Evolutionary conservation across 1,140 invertebrate species (phyloP), one percentile per base, ranked within the genome.

Genomic region (Ceratina japonica): DNA sequence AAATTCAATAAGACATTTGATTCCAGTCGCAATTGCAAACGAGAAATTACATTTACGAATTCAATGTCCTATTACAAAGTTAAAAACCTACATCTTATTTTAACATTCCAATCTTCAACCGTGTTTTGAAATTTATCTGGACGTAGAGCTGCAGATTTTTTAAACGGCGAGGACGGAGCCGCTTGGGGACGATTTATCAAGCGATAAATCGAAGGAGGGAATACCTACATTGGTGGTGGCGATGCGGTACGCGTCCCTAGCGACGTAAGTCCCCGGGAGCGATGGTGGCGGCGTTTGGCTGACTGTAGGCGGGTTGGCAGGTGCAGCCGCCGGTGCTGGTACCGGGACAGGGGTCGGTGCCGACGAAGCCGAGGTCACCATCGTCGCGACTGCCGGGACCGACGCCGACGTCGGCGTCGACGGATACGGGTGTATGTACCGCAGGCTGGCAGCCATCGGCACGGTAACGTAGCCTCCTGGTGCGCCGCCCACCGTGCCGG

Each of bases 391-490:
- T 5, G 80, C 68, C 20, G 83, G 77, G 31, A 84, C 82, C 65
- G 88, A 61, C 64, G 84, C 69, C 72, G 90, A 87, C 13, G 88
- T 86, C 66, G 90, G 89, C 76, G 90, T 89, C 52, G 89, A 90
- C 63, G 89, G 86, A 75, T 91, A 92, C 74, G 91, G 85, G 86
- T 92, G 91, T n/a, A 92, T 91, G 86, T 92, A 92, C 51, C 92
- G 89, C 8, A 92, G 85, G 78, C 87, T 87, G 54, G 86, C 85
- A 52, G 90, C 89, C 80, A 91, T 89, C 31, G 88, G 88, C n/a
- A 90, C 82, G 44, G 88, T 76, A 68, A 90, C 89, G 79, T 89
- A 90, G 77, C 78, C 78, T n/a, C 78, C 74, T 54, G 78, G 72
- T 52, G 72, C 64, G 27, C 72, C 24, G 58, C 74, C 68, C 44